phyloP scores from a whole-genome alignment of 2,888 invertebrate species.

The Pilophorus perplexus region DNA sequence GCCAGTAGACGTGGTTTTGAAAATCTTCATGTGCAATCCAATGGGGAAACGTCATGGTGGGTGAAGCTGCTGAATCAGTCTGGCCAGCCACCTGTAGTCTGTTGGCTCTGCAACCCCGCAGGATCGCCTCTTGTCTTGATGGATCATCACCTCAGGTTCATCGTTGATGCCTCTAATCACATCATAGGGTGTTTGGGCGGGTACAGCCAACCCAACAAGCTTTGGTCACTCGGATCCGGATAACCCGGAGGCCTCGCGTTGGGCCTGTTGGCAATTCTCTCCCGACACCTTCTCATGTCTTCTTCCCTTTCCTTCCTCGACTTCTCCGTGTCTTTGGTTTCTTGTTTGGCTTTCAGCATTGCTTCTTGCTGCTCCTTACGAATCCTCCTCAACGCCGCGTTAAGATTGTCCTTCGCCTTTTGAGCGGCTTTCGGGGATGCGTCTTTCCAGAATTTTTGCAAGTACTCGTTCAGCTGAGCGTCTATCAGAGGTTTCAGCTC shows the following conservation, averaged over 20 bases:
- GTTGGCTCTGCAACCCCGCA: too few relatives aligned
- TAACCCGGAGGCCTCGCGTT: slow-evolving; percentile 1
- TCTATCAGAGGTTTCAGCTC: slow-evolving; percentile 9
- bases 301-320: background rate
- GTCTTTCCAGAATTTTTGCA: slow-evolving; percentile 18
- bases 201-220: slow-evolving; percentile 5
- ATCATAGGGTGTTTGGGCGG: slow-evolving; percentile 13
- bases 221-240: slow-evolving; percentile 1
- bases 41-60: too few relatives aligned
- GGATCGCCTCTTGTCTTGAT: too few relatives aligned
- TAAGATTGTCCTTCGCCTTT: slow-evolving; percentile 4
- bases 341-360: background rate
- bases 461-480: background rate
- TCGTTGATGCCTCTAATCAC: background rate
- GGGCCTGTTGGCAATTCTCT: background rate
- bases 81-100: too few relatives aligned
- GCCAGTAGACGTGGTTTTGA: too few relatives aligned
- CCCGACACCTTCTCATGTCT: slow-evolving; percentile 5
- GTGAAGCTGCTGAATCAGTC: too few relatives aligned
- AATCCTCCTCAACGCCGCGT: background rate
- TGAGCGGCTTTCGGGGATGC: background rate
- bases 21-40: too few relatives aligned
- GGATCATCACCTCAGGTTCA: too few relatives aligned
- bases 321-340: background rate
- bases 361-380: background rate